A percentile compares a stretch with the other conserved stretches of the same genome.
Evolutionary conservation across 2,113 vertebrate genomes (phyloP).

Genomic region (Brachyhypopomus gauderio): DNA sequence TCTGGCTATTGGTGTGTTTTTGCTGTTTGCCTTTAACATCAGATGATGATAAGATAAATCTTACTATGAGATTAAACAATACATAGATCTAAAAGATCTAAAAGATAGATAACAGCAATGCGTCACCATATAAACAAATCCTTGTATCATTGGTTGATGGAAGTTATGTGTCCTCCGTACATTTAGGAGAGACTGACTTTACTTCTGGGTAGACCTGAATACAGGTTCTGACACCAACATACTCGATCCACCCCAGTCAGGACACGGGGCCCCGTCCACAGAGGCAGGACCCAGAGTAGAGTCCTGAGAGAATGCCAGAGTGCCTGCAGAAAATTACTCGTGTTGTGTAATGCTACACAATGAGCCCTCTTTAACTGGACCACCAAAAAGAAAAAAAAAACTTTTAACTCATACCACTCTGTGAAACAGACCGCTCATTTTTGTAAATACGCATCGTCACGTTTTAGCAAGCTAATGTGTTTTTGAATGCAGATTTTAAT

Average conservation of each 20-base stretch:
- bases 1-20: no score
- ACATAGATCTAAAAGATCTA: not conserved
- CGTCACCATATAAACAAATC: no score
- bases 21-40: no score
- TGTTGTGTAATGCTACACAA: constrained; percentile 54
- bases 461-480: not conserved
- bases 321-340: constrained; percentile 40
- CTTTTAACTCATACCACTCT: constrained; percentile 13
- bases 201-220: no score
- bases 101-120: not conserved
- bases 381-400: constrained; percentile 35
- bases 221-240: constrained; percentile 1
- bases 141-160: no score
- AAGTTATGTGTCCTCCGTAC: no score
- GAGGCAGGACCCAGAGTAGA: constrained; percentile 34
- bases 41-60: not conserved
- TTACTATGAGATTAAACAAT: no score
- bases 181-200: no score
- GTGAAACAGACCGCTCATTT: constrained; percentile 1
- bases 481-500: constrained; percentile 12
- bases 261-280: constrained; percentile 21
- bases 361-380: constrained; percentile 24
- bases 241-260: constrained; percentile 27
- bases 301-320: constrained; percentile 26
- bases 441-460: not conserved